phyloP scores from a whole-genome alignment of 2,113 vertebrate species.

The Nicator chloris region DNA sequence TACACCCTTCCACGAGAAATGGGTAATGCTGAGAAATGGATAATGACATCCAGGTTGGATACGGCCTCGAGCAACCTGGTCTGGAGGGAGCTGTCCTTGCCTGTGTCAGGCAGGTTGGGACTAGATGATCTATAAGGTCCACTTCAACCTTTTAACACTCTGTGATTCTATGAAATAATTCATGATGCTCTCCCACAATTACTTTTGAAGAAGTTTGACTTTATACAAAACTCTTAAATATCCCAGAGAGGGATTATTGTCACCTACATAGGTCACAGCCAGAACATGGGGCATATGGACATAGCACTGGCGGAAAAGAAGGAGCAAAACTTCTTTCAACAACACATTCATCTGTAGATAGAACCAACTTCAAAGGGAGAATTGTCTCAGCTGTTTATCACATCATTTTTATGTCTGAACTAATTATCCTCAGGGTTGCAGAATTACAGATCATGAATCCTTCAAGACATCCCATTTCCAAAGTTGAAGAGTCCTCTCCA shows the following conservation, averaged over 20 bases:
- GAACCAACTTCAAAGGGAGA: neutral
- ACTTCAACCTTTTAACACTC: neutral
- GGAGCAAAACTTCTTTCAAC: neutral
- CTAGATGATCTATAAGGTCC: too few species aligned
- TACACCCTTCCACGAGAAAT: neutral
- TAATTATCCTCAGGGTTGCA: neutral
- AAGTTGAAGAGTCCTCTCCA: neutral
- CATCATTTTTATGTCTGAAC: neutral
- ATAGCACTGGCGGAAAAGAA: neutral
- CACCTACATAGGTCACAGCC: neutral
- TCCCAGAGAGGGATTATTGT: neutral
- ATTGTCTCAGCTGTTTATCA: neutral
- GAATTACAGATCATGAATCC: neutral
- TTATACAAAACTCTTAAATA: neutral
- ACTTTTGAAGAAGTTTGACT: neutral
- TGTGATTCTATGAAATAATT: neutral
- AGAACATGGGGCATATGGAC: neutral
- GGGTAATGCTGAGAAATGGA: neutral
- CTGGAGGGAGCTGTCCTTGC: neutral
- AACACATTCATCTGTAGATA: neutral
- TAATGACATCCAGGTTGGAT: neutral
- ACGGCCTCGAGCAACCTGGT: neutral
- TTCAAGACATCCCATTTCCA: neutral
- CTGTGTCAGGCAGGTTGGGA: fast-evolving
- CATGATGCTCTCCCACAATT: neutral